phyloP scores from a whole-genome alignment of 1,140 invertebrate species.

The Zaprionus lachaisei region DNA sequence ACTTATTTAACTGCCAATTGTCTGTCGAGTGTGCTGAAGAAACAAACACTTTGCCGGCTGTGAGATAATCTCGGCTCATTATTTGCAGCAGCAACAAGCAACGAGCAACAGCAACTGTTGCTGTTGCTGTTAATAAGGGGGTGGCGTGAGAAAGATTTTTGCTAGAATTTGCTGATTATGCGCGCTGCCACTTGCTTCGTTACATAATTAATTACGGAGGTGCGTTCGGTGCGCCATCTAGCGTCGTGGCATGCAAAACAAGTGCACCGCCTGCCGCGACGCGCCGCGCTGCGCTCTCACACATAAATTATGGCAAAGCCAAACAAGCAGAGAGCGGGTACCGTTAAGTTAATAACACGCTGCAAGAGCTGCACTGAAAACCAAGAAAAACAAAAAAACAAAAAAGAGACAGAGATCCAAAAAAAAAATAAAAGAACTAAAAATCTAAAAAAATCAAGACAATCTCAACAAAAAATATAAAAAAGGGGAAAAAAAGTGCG shows the following conservation, averaged over 20 bases:
- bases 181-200: constrained; percentile 46
- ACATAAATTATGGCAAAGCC: constrained; percentile 76
- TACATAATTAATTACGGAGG: constrained; percentile 73
- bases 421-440: constrained; percentile 9
- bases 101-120: constrained; percentile 23
- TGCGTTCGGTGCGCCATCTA: constrained; percentile 49
- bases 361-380: constrained; percentile 66
- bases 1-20: constrained; percentile 37
- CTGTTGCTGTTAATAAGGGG: constrained; percentile 72
- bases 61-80: constrained; percentile 72
- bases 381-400: constrained; percentile 20
- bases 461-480: not conserved
- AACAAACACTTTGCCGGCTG: constrained; percentile 29
- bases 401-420: constrained; percentile 43
- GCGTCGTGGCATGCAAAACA: constrained; percentile 67
- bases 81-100: constrained; percentile 39
- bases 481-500: constrained; percentile 43
- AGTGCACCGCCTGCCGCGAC: constrained; percentile 57
- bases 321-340: constrained; percentile 66
- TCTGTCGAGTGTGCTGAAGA: constrained; percentile 8
- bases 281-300: constrained; percentile 42
- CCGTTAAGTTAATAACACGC: constrained; percentile 78
- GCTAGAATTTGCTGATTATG: constrained; percentile 41
- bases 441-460: not conserved
- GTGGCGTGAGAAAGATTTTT: constrained; percentile 69